A percentile compares a stretch with the other conserved stretches of the same genome.
These are phyloP conservation scores for Xylocampa areola DNA, from an alignment of 2,888 invertebrate species.

Conservation along the genomic window DNA sequence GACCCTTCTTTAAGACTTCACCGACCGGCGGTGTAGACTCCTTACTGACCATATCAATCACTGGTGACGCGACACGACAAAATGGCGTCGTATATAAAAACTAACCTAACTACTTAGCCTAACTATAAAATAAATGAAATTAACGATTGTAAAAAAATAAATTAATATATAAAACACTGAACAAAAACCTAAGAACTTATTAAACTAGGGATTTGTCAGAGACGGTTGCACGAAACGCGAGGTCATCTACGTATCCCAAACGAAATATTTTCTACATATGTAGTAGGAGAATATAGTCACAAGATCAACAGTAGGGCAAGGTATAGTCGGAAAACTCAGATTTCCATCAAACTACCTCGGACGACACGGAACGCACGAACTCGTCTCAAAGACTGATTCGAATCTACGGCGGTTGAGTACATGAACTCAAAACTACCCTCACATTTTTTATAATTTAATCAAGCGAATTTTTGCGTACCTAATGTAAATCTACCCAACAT, in stretches of 20 bases:
- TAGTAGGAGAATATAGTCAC: conserved; percentile 31
- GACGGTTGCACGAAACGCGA: conserved; percentile 60
- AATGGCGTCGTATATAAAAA: conserved; percentile 73
- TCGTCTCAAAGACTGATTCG: conserved; percentile 77
- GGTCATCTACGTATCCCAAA: conserved; percentile 29
- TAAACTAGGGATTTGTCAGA: conserved; percentile 65
- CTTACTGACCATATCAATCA: conserved; percentile 74
- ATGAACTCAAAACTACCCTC: conserved; percentile 67
- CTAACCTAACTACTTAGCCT: conserved; percentile 64
- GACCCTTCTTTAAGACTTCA: conserved; percentile 71
- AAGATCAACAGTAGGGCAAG: conserved; percentile 47
- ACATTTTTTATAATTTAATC: conserved; percentile 17
- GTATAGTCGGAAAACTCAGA: conserved; percentile 53
- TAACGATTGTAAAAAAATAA: conserved; percentile 61
- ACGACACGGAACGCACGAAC: conserved; percentile 68
- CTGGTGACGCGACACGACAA: conserved; percentile 68
- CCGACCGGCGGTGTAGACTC: conserved; percentile 62
- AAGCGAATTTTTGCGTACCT: conserved; percentile 3
- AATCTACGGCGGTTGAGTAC: conserved; percentile 35
- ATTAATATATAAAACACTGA: conserved; percentile 59
- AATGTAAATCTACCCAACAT: conserved; percentile 35
- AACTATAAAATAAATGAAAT: conserved; percentile 60
- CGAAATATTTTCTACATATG: conserved; percentile 47
- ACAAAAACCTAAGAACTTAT: conserved; percentile 60
- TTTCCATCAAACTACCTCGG: conserved; percentile 64